Conservation (phyloP, 2,888 invertebrate species). For the Diploptera punctata region DNA sequence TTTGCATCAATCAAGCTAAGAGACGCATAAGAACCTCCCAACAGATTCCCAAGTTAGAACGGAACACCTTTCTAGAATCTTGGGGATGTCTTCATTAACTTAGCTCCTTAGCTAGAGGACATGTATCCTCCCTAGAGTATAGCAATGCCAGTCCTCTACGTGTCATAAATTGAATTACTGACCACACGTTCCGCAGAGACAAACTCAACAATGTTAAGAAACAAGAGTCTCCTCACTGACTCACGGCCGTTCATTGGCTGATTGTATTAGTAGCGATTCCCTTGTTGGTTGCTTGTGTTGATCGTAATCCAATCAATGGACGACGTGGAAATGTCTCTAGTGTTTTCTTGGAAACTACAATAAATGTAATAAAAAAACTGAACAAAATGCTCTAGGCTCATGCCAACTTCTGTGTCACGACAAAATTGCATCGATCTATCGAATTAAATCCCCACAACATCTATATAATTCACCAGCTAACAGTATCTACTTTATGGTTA, state of each 20-base stretch:
- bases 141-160: not conserved
- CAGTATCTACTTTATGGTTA: no score
- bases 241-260: conserved; percentile 37
- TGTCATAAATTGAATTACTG: conserved; percentile 28
- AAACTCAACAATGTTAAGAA: conserved; percentile 15
- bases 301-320: conserved; percentile 35
- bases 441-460: no score
- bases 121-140: not conserved
- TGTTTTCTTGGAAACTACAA: conserved; percentile 11
- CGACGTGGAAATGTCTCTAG: conserved; percentile 48
- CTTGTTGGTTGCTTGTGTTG: conserved; percentile 25
- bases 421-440: no score
- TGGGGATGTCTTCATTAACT: conserved; percentile 16
- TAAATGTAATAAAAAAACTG: not conserved
- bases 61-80: no score
- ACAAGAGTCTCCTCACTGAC: conserved; percentile 5
- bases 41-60: no score
- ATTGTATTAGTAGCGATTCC: conserved; percentile 37
- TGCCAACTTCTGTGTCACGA: no score
- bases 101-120: not conserved
- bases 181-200: conserved; percentile 23
- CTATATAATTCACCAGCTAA: no score
- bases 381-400: not conserved
- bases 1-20: no score
- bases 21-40: no score